These are phyloP conservation scores for Spea bombifrons DNA, from an alignment of 2,113 vertebrate genomes.

Conservation along the genomic window DNA sequence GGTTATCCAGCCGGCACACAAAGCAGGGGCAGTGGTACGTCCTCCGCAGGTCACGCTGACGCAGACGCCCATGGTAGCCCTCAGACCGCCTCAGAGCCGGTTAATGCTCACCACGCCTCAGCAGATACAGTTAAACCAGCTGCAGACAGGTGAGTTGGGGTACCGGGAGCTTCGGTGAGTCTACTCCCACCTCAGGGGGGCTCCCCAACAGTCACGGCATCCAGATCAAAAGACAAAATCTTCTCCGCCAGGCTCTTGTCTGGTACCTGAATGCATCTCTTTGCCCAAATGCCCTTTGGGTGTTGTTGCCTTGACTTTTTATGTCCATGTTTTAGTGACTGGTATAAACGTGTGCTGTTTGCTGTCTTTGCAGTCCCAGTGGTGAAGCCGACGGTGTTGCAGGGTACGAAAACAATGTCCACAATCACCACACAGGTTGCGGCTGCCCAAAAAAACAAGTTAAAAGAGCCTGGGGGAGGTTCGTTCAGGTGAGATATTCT, in stretches of 20 bases:
- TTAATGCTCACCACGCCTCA: slow-evolving; percentile 82
- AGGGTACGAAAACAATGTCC: slow-evolving; percentile 74
- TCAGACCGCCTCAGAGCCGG: slow-evolving; percentile 83
- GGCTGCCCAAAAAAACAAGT: slow-evolving; percentile 82
- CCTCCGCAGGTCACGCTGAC: slow-evolving; percentile 85
- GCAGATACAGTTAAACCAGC: slow-evolving; percentile 79
- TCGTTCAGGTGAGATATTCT: slow-evolving; percentile 81
- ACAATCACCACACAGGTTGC: slow-evolving; percentile 69
- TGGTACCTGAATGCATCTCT: too few relatives aligned
- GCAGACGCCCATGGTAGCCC: slow-evolving; percentile 81
- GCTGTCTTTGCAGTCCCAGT: slow-evolving; percentile 69
- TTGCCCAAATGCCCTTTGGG: too few relatives aligned
- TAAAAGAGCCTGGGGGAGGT: slow-evolving; percentile 85
- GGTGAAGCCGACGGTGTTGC: slow-evolving; percentile 74
- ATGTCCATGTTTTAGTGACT: too few relatives aligned
- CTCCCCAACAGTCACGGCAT: too few relatives aligned
- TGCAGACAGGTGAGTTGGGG: slow-evolving; percentile 75
- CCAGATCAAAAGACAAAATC: too few relatives aligned
- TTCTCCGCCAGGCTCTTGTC: too few relatives aligned
- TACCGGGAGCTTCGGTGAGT: too few relatives aligned
- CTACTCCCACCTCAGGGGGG: too few relatives aligned
- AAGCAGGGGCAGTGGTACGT: slow-evolving; percentile 83
- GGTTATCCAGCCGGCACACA: slow-evolving; percentile 84
- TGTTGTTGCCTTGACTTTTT: neutral
- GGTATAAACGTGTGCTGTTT: neutral